These are phyloP conservation scores for Steinernema scapterisci DNA, from an alignment of 2,888 invertebrate genomes.

Conservation along the genomic window DNA sequence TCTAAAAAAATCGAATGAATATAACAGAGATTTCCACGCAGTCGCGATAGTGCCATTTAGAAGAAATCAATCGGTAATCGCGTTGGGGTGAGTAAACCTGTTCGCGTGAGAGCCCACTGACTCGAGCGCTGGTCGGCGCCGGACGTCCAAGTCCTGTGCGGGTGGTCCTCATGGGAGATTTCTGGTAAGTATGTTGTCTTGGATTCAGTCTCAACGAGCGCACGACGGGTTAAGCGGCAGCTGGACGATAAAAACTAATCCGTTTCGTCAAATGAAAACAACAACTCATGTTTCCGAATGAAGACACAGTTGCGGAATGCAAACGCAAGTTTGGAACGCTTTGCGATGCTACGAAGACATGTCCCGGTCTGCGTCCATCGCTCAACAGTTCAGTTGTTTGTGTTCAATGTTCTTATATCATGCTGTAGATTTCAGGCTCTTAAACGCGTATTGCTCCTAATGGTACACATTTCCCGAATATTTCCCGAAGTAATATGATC, in stretches of 20 bases:
- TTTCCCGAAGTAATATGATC: slow-evolving; percentile 72
- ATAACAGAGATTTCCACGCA: not conserved
- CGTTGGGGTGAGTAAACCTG: slow-evolving; percentile 23
- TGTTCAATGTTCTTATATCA: not conserved
- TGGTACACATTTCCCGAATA: slow-evolving; percentile 63
- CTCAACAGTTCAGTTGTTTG: slow-evolving; percentile 73
- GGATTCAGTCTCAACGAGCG: too few relatives aligned
- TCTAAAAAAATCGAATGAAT: slow-evolving; percentile 1
- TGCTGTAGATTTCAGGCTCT: slow-evolving; percentile 74
- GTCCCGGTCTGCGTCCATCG: slow-evolving; percentile 94
- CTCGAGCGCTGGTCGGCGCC: not conserved
- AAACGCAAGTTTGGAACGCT: too few relatives aligned
- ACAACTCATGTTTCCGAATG: too few relatives aligned
- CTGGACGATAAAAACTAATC: too few relatives aligned
- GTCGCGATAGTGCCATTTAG: slow-evolving; percentile 18
- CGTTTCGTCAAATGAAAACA: too few relatives aligned
- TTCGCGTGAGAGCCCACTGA: slow-evolving; percentile 2
- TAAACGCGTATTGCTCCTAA: slow-evolving; percentile 79
- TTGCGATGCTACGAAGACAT: slow-evolving; percentile 73
- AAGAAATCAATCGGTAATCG: slow-evolving; percentile 32
- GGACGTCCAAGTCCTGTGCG: slow-evolving; percentile 19
- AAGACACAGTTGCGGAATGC: too few relatives aligned
- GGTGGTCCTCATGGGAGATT: not conserved
- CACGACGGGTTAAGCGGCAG: too few relatives aligned
- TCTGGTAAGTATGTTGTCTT: too few relatives aligned